phyloP scores from a whole-genome alignment of 1,140 invertebrate genomes.

The Meloidogyne floridensis region DNA sequence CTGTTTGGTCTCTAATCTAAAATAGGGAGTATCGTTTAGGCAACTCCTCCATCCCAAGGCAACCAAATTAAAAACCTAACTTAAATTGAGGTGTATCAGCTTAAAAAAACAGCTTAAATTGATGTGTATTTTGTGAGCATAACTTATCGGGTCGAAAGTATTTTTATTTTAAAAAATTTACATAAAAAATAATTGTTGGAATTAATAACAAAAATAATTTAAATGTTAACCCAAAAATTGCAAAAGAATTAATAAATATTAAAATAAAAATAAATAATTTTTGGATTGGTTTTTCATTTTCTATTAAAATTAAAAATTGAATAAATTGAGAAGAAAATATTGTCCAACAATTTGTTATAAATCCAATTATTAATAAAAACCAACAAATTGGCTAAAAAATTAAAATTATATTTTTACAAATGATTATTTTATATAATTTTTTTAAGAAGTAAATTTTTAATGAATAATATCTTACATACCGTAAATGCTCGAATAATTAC shows the following conservation, averaged over 20 bases:
- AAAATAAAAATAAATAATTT: constrained; percentile 11
- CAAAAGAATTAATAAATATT: constrained; percentile 17
- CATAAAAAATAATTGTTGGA: constrained; percentile 18
- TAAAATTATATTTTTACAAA: background rate
- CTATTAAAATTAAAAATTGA: background rate
- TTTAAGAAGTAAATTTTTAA: too few species aligned
- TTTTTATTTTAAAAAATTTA: background rate
- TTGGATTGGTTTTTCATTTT: background rate
- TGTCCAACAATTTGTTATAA: background rate
- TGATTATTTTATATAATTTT: too few species aligned
- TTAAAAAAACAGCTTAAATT: too few species aligned
- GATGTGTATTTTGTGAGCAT: too few species aligned
- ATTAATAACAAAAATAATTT: background rate
- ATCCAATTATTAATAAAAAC: background rate
- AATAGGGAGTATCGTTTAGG: too few species aligned
- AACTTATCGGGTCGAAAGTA: too few species aligned
- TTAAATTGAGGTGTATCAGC: too few species aligned
- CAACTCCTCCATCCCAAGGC: too few species aligned
- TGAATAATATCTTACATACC: too few species aligned
- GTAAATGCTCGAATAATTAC: too few species aligned
- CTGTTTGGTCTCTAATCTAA: too few species aligned
- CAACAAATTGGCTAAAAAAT: constrained; percentile 11
- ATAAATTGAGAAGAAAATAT: background rate
- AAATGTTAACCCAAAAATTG: background rate
- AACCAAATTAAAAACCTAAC: too few species aligned